Conservation (phyloP, 2,888 invertebrate species). For the Phorcus lineatus region DNA sequence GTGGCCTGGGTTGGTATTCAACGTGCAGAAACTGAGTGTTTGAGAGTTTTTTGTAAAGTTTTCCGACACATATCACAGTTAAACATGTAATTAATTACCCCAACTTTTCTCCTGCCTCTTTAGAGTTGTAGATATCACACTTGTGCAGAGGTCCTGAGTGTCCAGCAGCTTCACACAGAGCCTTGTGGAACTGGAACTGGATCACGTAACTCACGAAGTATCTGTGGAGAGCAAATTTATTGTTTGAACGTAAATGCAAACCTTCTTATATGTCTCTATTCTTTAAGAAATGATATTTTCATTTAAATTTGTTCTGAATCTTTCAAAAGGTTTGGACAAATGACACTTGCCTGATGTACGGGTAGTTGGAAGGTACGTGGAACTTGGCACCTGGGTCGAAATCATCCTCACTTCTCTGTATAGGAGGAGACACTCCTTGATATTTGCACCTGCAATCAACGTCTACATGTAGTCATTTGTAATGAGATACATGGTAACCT, state of each 20-base stretch:
- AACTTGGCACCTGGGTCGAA: slow-evolving; percentile 72
- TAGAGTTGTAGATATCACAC: slow-evolving; percentile 92
- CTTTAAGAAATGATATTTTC: too few relatives aligned
- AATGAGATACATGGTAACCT: too few relatives aligned
- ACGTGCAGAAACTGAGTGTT: too few relatives aligned
- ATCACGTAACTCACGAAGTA: slow-evolving; percentile 94
- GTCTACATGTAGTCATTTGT: too few relatives aligned
- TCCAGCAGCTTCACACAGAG: slow-evolving; percentile 87
- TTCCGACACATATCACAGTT: too few relatives aligned
- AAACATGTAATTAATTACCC: slow-evolving; percentile 80
- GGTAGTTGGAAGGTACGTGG: slow-evolving; percentile 66
- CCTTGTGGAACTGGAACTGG: slow-evolving; percentile 93
- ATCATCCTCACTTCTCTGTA: slow-evolving; percentile 60
- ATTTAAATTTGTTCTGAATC: too few relatives aligned
- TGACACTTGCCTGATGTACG: slow-evolving; percentile 64
- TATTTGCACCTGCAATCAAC: slow-evolving; percentile 60
- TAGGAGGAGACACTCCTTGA: slow-evolving; percentile 72
- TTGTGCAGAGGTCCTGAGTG: slow-evolving; percentile 87
- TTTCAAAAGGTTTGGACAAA: too few relatives aligned
- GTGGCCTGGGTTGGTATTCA: too few relatives aligned
- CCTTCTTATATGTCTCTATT: too few relatives aligned
- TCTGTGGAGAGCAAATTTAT: slow-evolving; percentile 77
- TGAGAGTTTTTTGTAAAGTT: too few relatives aligned
- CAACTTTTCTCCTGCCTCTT: slow-evolving; percentile 88
- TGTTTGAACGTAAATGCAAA: too few relatives aligned